Evolutionary conservation across 2,888 invertebrate genomes (phyloP).

Genomic region (Helobdella robusta): DNA sequence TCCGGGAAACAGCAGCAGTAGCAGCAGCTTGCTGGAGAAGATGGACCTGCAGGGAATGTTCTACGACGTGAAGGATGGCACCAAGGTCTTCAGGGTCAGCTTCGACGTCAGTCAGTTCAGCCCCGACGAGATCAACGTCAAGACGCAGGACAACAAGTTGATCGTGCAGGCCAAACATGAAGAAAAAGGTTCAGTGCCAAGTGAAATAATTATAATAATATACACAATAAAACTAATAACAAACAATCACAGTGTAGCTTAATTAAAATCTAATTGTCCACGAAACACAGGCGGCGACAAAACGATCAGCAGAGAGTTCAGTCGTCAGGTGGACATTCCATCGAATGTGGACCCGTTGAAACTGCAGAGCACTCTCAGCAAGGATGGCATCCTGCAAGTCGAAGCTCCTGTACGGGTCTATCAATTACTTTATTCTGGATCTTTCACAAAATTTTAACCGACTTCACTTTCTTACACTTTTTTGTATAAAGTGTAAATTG

Average conservation of each 20-base stretch:
- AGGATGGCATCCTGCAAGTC: conserved; percentile 36
- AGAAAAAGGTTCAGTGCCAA: conserved; percentile 31
- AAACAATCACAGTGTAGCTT: background rate
- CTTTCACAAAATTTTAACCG: too few species aligned
- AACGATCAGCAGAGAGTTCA: conserved; percentile 35
- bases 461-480: too few species aligned
- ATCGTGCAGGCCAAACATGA: conserved; percentile 36
- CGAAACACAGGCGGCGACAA: conserved; percentile 27
- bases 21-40: conserved; percentile 34
- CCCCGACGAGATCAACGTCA: conserved; percentile 36
- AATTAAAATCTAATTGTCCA: background rate
- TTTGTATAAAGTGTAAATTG: too few species aligned
- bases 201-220: too few species aligned
- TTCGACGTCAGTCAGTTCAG: conserved; percentile 37
- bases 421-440: too few species aligned
- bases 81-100: conserved; percentile 34
- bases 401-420: conserved; percentile 30
- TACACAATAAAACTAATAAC: too few species aligned
- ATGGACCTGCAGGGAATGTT: conserved; percentile 33
- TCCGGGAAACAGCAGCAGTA: too few species aligned
- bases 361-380: conserved; percentile 35
- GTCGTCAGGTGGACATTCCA: conserved; percentile 35
- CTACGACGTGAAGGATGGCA: conserved; percentile 30
- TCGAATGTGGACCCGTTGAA: conserved; percentile 33
- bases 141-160: conserved; percentile 34